Evolutionary conservation across 2,113 vertebrate genomes (phyloP).

Genomic region (Rhabdornis inornatus): DNA sequence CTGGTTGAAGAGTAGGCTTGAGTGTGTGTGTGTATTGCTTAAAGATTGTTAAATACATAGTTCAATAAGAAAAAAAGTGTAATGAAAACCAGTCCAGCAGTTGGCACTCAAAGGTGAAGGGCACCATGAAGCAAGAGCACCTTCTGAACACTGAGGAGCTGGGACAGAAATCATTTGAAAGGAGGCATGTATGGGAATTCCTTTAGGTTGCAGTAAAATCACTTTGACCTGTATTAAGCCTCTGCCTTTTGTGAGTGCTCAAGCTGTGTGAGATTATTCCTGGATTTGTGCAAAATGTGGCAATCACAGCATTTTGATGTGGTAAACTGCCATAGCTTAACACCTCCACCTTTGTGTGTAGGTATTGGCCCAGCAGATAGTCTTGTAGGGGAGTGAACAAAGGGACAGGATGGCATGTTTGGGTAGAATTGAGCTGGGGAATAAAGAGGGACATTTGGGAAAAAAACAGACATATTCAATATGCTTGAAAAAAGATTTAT

Average conservation of each 20-base stretch:
- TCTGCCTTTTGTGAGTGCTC: background rate
- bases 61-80: background rate
- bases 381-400: background rate
- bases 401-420: background rate
- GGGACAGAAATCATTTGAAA: background rate
- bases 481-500: conserved; percentile 22
- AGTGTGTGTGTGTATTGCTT: background rate
- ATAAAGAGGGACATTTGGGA: background rate
- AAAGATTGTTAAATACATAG: background rate
- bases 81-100: background rate
- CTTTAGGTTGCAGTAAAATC: background rate
- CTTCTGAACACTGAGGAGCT: background rate
- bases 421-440: background rate
- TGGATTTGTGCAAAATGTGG: background rate
- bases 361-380: background rate
- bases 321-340: background rate
- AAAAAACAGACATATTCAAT: background rate
- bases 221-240: background rate
- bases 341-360: background rate
- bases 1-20: background rate
- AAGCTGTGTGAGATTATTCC: background rate
- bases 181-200: background rate
- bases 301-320: rapidly evolving
- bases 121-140: background rate
- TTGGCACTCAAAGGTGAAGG: background rate